Percentiles rank a stretch among this genome's conserved stretches.
These are phyloP conservation scores for Galeopsomyia nigrocyanea DNA, from an alignment of 2,888 invertebrate species.

Conservation along the genomic window DNA sequence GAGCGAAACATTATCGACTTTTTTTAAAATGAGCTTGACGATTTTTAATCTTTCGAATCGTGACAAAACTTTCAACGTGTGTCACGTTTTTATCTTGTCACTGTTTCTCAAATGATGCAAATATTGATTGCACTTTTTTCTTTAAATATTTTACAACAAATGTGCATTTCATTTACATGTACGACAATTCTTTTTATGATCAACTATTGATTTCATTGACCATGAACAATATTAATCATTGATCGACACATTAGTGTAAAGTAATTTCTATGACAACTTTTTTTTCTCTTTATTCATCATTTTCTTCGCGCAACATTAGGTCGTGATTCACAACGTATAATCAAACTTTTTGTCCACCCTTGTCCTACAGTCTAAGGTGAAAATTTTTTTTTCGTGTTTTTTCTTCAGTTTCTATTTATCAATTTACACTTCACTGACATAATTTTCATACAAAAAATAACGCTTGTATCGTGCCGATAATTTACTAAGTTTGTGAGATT, in stretches of 20 bases:
- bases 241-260: constrained; percentile 22
- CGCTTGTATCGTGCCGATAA: constrained; percentile 26
- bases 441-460: constrained; percentile 46
- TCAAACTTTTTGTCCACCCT: constrained; percentile 21
- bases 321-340: constrained; percentile 33
- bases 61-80: too few relatives aligned
- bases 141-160: too few relatives aligned
- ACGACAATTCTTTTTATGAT: too few relatives aligned
- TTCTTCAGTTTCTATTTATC: constrained; percentile 13
- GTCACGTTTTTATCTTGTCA: too few relatives aligned
- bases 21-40: background rate
- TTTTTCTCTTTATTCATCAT: constrained; percentile 26
- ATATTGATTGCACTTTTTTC: too few relatives aligned
- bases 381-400: constrained; percentile 15
- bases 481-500: constrained; percentile 40
- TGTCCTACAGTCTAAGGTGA: constrained; percentile 17
- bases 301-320: constrained; percentile 29
- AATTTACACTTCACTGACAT: constrained; percentile 37
- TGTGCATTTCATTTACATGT: too few relatives aligned
- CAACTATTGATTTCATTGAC: too few relatives aligned
- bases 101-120: too few relatives aligned
- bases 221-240: background rate
- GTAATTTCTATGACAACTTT: constrained; percentile 34
- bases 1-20: background rate
- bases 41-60: background rate